Conservation (phyloP, 2,797 vertebrate species). For the Amblyopsis hoosieri region DNA sequence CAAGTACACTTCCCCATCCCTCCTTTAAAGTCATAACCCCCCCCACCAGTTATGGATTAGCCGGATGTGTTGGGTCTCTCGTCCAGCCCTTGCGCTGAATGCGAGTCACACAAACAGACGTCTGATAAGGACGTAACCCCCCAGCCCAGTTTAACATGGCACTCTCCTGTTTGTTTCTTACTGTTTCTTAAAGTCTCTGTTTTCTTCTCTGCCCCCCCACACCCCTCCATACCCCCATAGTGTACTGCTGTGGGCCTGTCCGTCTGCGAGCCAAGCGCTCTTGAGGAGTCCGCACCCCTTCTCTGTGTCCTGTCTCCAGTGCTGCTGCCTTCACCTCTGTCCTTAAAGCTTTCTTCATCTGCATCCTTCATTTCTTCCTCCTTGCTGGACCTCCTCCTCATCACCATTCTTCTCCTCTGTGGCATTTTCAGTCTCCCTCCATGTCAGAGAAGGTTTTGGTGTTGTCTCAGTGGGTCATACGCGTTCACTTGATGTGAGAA, state of each 20-base stretch:
- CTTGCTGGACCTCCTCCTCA: constrained; percentile 36
- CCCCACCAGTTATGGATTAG: too few species aligned
- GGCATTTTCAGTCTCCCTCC: not conserved
- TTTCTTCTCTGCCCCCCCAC: constrained; percentile 57
- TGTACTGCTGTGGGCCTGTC: constrained; percentile 83
- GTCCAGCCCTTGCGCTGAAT: too few species aligned
- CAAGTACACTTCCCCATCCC: too few species aligned
- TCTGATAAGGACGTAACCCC: too few species aligned
- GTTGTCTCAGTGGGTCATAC: not conserved
- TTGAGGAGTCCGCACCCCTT: constrained; percentile 77
- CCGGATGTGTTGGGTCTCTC: too few species aligned
- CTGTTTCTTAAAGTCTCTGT: constrained; percentile 67
- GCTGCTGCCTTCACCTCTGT: constrained; percentile 28
- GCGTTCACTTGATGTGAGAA: constrained; percentile 22
- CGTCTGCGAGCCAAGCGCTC: constrained; percentile 85
- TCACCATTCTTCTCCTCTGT: constrained; percentile 19
- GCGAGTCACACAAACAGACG: too few species aligned
- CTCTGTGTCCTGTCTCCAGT: not conserved
- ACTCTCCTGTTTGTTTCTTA: constrained; percentile 35
- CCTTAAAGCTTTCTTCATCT: constrained; percentile 17
- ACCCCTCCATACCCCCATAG: constrained; percentile 52
- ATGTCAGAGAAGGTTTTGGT: too few species aligned
- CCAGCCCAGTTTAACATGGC: not conserved
- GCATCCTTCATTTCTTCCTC: constrained; percentile 7
- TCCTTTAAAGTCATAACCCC: too few species aligned